Evolutionary conservation across 2,888 invertebrate genomes (phyloP), one percentile per base, ranked within the genome.

Genomic region (Alviniconcha strummeri): DNA sequence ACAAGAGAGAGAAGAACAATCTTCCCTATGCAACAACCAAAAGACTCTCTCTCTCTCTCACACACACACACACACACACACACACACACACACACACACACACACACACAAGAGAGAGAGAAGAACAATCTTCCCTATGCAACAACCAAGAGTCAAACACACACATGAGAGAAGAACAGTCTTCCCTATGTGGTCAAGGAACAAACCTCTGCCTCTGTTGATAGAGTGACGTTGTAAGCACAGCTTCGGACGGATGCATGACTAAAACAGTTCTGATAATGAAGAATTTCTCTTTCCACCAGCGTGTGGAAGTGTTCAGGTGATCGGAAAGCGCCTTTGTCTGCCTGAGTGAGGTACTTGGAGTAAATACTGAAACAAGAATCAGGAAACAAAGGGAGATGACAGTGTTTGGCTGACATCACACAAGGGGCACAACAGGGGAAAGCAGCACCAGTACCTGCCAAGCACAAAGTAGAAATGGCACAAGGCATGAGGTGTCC

Each of bases 331-430:
- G 36, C 52, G 54, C 82, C 82, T 64, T 76, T 80, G 56, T 86
- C 85, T 52, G 74, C 86, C 80, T 82, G 77, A 69, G 85, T 84
- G 80, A 84, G 84, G 80, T 86, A 87, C 54, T 87, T 85, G 7
- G 86, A 87, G 60, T 87, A 86, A 60, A 87, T 74, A 36, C 87
- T 87, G 81, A 54, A 84, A 77, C 60, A 60, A 60, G 60, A 60
- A 36, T 69, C 6, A 69, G 72, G n/a, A 72, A 72, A 72, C 9
- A 36, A 72, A 72, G n/a, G 7, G 69, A 69, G n/a, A 36, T 36
- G 3, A 36, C 36, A 36, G 36, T 36, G 36, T 3, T 36, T 36
- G 36, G 36, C 36, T 36, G 36, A 36, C 36, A 36, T 36, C 36
- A 36, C 36, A 36, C 36, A 36, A 36, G 36, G 36, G 36, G 36